Evolutionary conservation across 2,888 invertebrate species (phyloP).

Genomic region (Cryptus armator): DNA sequence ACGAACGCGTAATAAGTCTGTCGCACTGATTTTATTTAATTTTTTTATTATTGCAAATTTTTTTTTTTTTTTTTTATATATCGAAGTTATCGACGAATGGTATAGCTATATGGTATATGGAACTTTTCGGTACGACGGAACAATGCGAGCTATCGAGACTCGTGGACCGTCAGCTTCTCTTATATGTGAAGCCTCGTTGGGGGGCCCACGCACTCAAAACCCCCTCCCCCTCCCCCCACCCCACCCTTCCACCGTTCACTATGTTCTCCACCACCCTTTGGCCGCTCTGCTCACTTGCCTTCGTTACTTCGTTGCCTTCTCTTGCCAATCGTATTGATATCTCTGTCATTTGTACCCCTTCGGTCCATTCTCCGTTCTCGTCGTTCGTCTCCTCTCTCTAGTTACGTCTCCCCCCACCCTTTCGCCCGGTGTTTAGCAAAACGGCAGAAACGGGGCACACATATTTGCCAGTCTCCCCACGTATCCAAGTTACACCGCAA

Average conservation of each 20-base stretch:
- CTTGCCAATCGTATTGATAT: constrained; percentile 6
- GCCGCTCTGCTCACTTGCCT: constrained; percentile 13
- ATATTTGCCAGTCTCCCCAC: neutral
- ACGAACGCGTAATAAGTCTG: neutral
- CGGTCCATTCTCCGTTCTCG: constrained; percentile 18
- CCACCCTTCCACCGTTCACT: constrained; percentile 50
- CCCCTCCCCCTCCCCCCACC: constrained; percentile 53
- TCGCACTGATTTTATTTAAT: constrained; percentile 9
- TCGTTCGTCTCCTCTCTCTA: neutral
- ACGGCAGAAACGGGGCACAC: neutral
- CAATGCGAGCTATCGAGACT: constrained; percentile 79
- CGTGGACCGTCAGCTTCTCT: constrained; percentile 75
- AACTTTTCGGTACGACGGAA: constrained; percentile 55
- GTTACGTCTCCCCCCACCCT: neutral
- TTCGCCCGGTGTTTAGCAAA: neutral
- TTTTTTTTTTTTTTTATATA: neutral
- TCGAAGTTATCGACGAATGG: neutral
- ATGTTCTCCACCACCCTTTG: constrained; percentile 34
- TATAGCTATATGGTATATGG: neutral
- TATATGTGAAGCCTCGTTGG: constrained; percentile 78
- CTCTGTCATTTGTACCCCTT: constrained; percentile 36
- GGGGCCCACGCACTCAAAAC: constrained; percentile 22
- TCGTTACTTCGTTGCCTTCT: constrained; percentile 26
- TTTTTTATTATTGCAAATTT: neutral
- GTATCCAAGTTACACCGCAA: neutral